Base-by-base conservation (phyloP, 2,888 invertebrate species). In the Diachrysia chrysitis region DNA sequence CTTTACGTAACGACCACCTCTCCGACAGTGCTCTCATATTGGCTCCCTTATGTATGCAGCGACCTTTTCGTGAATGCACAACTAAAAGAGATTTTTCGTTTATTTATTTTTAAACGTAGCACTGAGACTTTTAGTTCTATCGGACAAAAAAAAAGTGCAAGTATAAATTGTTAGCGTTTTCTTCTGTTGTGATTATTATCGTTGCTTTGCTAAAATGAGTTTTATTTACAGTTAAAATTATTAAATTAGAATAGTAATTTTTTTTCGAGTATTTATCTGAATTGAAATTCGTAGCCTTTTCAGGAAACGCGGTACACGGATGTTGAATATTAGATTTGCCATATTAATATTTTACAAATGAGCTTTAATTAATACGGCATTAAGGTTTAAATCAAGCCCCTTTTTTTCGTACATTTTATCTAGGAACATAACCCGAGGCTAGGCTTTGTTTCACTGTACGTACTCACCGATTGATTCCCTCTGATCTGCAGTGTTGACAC, bases 21-120 rank as follows among this genome's bases (percentile, higher is more conserved):
- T 71, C 66, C 55, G 69, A 37, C 67, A 57, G 63, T 51, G 71
- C 67, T 68, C 68, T 76, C 63, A 79, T 76, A 79, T 73, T 73
- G 71, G 71, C 64, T 73, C 64, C 55, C 63, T 76, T 76, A 79
- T 79, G 68, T 71, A 81, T 71, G 72, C 79, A 81, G 68, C 68
- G 79, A 78, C 75, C 79, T 79, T 81, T 78, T 72, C 76, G 53
- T 74, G 69, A 69, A 74, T 66, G 69, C 66, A 68, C 59, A 66
- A 69, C 69, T 70, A 68, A 58, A 59, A 67, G 54, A 68, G 71
- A 78, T 68, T 78, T 71, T 66, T 62, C 66, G 58, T 48, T 17
- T 58, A 59, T 66, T 46, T 55, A 61, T 63, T 76, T 60, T 58
- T 54, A 46, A 55, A 12, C 17, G 17, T 17, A 10, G 17, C 6